Evolutionary conservation across 2,797 vertebrate genomes (phyloP).

Genomic region (Siniperca scherzeri): DNA sequence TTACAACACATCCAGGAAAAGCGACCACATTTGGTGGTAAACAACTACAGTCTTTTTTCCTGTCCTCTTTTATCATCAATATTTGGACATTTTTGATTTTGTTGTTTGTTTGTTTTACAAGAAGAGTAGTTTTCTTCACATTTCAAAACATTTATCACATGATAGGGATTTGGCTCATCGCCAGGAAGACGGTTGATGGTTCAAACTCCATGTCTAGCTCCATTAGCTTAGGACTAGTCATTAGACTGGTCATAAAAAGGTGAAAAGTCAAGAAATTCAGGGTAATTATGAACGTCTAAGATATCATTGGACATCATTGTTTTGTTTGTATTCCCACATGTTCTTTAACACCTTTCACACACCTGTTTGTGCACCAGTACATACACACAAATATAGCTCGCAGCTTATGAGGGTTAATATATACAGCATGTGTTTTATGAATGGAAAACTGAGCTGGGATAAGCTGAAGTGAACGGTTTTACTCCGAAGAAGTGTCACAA

Average conservation of each 20-base stretch:
- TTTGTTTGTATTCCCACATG: background rate
- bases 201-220: background rate
- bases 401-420: too few relatives aligned
- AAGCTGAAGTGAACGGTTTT: too few relatives aligned
- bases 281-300: background rate
- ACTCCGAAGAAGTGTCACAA: too few relatives aligned
- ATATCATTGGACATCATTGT: background rate
- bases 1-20: constrained; percentile 26
- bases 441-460: too few relatives aligned
- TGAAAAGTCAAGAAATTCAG: background rate
- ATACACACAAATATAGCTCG: background rate
- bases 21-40: constrained; percentile 19
- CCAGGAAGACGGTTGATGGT: background rate
- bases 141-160: background rate
- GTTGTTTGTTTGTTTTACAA: constrained; percentile 8
- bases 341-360: background rate
- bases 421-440: too few relatives aligned
- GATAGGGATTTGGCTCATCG: background rate
- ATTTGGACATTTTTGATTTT: constrained; percentile 13
- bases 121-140: background rate
- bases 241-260: background rate
- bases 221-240: background rate
- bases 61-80: constrained; percentile 9
- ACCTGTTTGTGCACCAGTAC: background rate
- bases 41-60: constrained; percentile 6